Conservation (phyloP, 2,888 invertebrate genomes). For the Trissolcus brochymenae region DNA sequence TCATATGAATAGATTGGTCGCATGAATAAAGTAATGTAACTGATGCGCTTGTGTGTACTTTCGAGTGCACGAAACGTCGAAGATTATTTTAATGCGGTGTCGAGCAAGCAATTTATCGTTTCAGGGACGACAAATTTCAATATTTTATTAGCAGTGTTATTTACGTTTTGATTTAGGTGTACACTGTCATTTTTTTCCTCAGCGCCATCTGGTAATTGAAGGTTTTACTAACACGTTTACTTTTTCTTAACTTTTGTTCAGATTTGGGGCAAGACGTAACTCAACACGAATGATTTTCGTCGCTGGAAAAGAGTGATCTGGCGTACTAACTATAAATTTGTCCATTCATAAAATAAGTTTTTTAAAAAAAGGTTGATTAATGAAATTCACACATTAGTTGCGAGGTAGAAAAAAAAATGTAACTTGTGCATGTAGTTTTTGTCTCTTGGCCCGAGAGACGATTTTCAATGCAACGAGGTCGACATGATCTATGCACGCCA, state of each 20-base stretch:
- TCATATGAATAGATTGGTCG: slow-evolving; percentile 56
- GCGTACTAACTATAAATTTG: no score
- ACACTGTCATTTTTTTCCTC: background rate
- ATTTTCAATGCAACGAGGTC: slow-evolving; percentile 62
- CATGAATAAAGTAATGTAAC: slow-evolving; percentile 52
- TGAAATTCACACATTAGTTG: no score
- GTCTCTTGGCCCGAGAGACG: slow-evolving; percentile 53
- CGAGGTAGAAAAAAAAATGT: background rate
- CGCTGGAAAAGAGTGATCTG: no score
- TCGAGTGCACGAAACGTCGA: slow-evolving; percentile 45
- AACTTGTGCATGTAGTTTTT: slow-evolving; percentile 23
- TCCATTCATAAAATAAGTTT: no score
- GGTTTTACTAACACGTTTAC: background rate
- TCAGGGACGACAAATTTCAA: slow-evolving; percentile 36
- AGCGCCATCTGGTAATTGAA: slow-evolving; percentile 11
- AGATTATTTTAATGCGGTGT: slow-evolving; percentile 48
- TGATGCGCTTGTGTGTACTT: slow-evolving; percentile 33
- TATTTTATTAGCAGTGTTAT: slow-evolving; percentile 33
- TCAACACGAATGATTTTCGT: no score
- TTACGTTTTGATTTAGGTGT: slow-evolving; percentile 7
- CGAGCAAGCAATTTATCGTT: slow-evolving; percentile 44
- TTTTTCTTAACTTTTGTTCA: no score
- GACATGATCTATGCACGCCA: slow-evolving; percentile 69
- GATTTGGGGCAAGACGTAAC: no score
- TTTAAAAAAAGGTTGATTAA: no score